A percentile compares a stretch with the other conserved stretches of the same genome.
phyloP scores from a whole-genome alignment of 2,888 invertebrate species.

The Thysanoteuthis rhombus region DNA sequence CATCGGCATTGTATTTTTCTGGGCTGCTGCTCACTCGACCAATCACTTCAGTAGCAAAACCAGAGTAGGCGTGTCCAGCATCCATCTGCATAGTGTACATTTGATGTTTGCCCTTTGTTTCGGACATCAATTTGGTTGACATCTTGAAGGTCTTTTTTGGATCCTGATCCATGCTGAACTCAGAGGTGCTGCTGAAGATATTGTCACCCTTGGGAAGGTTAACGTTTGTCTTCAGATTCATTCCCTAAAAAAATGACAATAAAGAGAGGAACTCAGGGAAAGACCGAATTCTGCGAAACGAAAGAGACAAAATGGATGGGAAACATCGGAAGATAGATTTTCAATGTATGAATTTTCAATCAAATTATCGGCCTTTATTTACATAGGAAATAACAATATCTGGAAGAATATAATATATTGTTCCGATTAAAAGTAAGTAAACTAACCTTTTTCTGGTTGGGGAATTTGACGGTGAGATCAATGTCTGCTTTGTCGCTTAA shows the following conservation, averaged over 20 bases:
- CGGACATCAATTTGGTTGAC: not conserved
- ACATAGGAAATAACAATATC: not conserved
- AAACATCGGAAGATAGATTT: no score
- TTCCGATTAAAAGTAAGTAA: not conserved
- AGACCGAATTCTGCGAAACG: not conserved
- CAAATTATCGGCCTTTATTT: not conserved
- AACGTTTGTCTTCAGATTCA: not conserved
- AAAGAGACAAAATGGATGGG: no score
- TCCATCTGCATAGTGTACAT: not conserved
- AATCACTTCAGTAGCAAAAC: not conserved
- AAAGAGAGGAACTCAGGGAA: not conserved
- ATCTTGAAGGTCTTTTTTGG: not conserved
- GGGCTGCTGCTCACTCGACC: not conserved
- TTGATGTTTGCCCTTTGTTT: not conserved
- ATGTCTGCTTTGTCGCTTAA: not conserved
- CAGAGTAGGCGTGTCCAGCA: not conserved
- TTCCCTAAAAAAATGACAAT: not conserved
- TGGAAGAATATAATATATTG: not conserved
- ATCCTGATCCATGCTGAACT: not conserved
- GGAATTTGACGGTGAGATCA: not conserved
- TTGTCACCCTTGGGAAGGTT: not conserved
- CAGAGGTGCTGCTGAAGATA: not conserved
- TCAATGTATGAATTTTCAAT: not conserved
- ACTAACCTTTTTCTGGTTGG: slow-evolving; percentile 16
- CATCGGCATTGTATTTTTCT: not conserved